These are phyloP conservation scores for Drosophila kokeensis DNA, from an alignment of 2,888 invertebrate genomes.

Conservation along the genomic window DNA sequence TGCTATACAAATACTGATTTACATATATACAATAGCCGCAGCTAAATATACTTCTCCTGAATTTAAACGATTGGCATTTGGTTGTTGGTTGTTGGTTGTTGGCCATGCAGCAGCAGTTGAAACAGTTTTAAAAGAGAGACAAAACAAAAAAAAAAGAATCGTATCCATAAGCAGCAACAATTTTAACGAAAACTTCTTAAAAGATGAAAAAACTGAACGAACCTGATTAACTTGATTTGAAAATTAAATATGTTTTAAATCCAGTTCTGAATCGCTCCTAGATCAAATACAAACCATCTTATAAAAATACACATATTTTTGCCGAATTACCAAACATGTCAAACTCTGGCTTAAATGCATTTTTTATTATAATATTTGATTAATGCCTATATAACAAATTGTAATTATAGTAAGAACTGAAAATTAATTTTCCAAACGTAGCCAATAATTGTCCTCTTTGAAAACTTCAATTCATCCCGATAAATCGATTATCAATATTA, in stretches of 20 bases:
- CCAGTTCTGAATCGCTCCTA: background rate
- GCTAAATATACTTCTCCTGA: conserved; percentile 48
- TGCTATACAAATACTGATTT: conserved; percentile 15
- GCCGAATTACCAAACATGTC: background rate
- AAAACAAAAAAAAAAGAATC: conserved; percentile 26
- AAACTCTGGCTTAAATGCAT: background rate
- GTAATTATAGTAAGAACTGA: background rate
- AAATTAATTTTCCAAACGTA: background rate
- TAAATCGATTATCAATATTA: background rate
- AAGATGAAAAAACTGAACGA: conserved; percentile 26
- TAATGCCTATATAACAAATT: background rate
- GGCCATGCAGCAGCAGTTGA: conserved; percentile 32
- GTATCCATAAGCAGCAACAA: conserved; percentile 4
- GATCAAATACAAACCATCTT: background rate
- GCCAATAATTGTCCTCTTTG: background rate
- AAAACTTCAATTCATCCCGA: background rate
- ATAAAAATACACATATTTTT: background rate
- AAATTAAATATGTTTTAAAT: background rate
- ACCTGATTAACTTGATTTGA: background rate
- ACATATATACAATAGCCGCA: conserved; percentile 3
- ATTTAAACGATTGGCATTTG: conserved; percentile 32
- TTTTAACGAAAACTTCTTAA: conserved; percentile 48
- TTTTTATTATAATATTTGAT: background rate
- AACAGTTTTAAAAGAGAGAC: conserved; percentile 13
- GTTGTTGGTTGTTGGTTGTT: conserved; percentile 36